Percentiles rank a stretch among this genome's conserved stretches.
Conservation (phyloP, 2,797 vertebrate genomes). For the Esox lucius region DNA sequence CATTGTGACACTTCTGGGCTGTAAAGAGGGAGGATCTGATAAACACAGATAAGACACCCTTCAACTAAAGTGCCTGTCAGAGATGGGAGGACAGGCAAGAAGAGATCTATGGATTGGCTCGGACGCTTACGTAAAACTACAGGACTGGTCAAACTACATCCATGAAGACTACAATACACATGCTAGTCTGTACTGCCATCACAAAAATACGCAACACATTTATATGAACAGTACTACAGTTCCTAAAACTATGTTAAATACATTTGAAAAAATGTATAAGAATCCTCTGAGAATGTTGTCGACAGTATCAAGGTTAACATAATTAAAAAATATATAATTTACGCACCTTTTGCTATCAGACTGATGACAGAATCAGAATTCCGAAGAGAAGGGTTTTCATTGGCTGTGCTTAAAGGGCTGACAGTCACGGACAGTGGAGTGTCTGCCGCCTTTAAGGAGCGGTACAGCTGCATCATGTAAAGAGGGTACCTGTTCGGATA, state of each 20-base stretch:
- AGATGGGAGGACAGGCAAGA: conserved; percentile 3
- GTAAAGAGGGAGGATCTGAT: conserved; percentile 71
- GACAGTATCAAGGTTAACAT: not conserved
- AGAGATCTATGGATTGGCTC: not conserved
- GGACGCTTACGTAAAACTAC: not conserved
- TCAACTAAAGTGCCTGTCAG: conserved; percentile 17
- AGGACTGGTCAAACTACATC: not conserved
- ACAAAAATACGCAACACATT: not conserved
- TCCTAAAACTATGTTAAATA: not conserved
- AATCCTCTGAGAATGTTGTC: not conserved
- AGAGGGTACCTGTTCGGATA: conserved; percentile 61
- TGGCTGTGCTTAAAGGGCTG: conserved; percentile 9
- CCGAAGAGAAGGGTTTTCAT: conserved; percentile 43
- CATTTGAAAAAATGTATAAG: not conserved
- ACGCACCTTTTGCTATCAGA: conserved; percentile 76
- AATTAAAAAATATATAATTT: not conserved
- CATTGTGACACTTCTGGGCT: conserved; percentile 72
- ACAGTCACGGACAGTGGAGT: conserved; percentile 19
- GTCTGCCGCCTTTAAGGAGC: conserved; percentile 58
- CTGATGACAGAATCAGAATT: conserved; percentile 76
- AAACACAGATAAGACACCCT: conserved; percentile 50
- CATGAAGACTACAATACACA: not conserved
- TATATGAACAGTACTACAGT: not conserved
- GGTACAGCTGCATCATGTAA: conserved; percentile 88
- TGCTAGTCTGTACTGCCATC: not conserved